Percentiles rank a stretch among this genome's conserved stretches.
Conservation (phyloP, 2,113 vertebrate genomes). For the Dendrocopos noguchii region DNA sequence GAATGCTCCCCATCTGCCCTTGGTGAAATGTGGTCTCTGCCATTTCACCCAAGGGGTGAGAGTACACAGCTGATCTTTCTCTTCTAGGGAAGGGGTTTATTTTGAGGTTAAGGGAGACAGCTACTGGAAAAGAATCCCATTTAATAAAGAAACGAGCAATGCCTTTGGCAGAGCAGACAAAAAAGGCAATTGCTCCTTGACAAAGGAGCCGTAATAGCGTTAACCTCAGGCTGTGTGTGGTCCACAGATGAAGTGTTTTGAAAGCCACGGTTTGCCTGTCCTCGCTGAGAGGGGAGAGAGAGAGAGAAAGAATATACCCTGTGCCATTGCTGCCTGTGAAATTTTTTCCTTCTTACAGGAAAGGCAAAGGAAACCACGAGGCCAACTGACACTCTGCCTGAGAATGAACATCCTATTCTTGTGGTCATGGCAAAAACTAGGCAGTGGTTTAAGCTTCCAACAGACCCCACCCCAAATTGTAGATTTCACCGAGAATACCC, state of each 20-base stretch:
- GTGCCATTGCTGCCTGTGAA: conserved; percentile 24
- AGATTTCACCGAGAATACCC: not conserved
- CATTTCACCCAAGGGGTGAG: not conserved
- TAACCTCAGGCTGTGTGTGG: conserved; percentile 68
- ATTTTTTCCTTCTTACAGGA: conserved; percentile 12
- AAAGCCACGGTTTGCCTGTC: conserved; percentile 36
- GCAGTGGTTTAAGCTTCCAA: not conserved
- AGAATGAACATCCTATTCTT: conserved; percentile 20
- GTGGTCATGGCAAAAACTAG: conserved; percentile 2
- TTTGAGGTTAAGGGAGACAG: conserved; percentile 26
- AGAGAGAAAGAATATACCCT: not conserved
- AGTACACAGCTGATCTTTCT: not conserved
- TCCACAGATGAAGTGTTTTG: conserved; percentile 47
- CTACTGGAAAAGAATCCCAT: conserved; percentile 32
- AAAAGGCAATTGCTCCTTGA: conserved; percentile 1
- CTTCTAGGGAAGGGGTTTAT: not conserved
- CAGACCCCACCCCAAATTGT: not conserved
- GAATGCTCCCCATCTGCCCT: not conserved
- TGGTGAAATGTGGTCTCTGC: not conserved
- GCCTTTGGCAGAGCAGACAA: conserved; percentile 12
- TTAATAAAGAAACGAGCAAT: conserved; percentile 41
- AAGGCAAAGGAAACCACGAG: conserved; percentile 8
- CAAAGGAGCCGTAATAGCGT: conserved; percentile 33
- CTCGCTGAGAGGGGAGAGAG: not conserved
- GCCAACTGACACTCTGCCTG: not conserved